phyloP scores from a whole-genome alignment of 2,797 vertebrate genomes.

The Florisuga fusca region DNA sequence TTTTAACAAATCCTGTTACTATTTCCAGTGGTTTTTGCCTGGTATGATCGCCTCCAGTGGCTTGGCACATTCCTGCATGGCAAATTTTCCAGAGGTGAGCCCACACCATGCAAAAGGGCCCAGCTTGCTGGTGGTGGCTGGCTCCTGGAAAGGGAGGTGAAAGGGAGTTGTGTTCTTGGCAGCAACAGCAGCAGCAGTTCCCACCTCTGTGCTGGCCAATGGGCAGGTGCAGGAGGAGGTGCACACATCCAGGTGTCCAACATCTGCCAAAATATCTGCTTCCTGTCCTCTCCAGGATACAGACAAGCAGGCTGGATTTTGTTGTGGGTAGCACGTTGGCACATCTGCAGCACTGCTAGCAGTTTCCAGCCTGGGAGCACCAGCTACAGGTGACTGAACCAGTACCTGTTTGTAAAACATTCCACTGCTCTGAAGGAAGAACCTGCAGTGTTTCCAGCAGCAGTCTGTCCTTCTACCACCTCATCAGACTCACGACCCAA shows the following conservation, averaged over 20 bases:
- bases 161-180: not conserved
- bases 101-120: fast-evolving
- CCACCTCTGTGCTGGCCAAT: not conserved
- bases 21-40: not conserved
- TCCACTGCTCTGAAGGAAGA: not conserved
- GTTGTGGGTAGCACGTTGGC: fast-evolving
- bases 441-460: not conserved
- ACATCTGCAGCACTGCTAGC: not conserved
- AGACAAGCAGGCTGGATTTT: not conserved
- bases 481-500: not conserved
- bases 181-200: not conserved
- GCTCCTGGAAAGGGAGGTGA: not conserved
- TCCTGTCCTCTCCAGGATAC: not conserved
- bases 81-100: not conserved
- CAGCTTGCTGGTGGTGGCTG: not conserved
- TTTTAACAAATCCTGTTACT: not conserved
- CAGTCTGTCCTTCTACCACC: not conserved
- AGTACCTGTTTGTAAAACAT: not conserved
- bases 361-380: not conserved
- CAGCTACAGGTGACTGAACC: not conserved
- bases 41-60: not conserved
- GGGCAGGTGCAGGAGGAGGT: not conserved
- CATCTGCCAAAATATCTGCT: not conserved
- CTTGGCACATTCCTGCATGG: not conserved
- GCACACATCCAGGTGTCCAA: not conserved